Evolutionary conservation across 2,113 vertebrate species (phyloP).

Genomic region (Perccottus glenii): DNA sequence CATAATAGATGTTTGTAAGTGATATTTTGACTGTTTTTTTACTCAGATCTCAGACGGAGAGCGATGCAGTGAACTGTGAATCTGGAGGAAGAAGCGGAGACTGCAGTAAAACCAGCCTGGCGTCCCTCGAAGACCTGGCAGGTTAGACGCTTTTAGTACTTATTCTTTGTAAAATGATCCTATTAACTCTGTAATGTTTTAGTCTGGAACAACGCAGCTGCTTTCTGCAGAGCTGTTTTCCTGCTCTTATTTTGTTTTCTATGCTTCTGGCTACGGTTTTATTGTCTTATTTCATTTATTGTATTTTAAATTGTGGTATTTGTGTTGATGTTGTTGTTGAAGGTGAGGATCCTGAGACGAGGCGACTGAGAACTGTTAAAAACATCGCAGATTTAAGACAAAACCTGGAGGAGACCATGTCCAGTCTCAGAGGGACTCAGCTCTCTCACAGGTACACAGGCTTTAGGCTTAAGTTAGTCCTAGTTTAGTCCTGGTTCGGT

Average conservation of each 20-base stretch:
- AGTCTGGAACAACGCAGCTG: too few relatives aligned
- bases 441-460: slow-evolving; percentile 96
- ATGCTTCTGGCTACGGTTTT: too few relatives aligned
- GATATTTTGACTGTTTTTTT: slow-evolving; percentile 36
- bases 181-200: too few relatives aligned
- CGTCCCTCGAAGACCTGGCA: slow-evolving; percentile 88
- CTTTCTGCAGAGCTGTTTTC: too few relatives aligned
- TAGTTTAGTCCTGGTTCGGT: too few relatives aligned
- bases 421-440: slow-evolving; percentile 94
- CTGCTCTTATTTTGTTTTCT: too few relatives aligned
- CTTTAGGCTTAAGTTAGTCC: too few relatives aligned
- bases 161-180: too few relatives aligned
- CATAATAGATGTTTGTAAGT: slow-evolving; percentile 34
- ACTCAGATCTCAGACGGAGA: slow-evolving; percentile 91
- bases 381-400: slow-evolving; percentile 97
- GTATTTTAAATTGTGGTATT: too few relatives aligned
- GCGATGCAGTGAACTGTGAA: slow-evolving; percentile 84
- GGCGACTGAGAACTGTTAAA: slow-evolving; percentile 97
- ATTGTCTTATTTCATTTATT: too few relatives aligned
- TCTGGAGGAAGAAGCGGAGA: slow-evolving; percentile 82
- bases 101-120: slow-evolving; percentile 87
- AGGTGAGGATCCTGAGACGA: slow-evolving; percentile 97
- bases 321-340: too few relatives aligned
- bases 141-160: slow-evolving; percentile 65
- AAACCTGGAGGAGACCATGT: slow-evolving; percentile 99